A percentile compares a stretch with the other conserved stretches of the same genome.
Evolutionary conservation across 2,888 invertebrate genomes (phyloP).

Genomic region (Oscheius sp.): DNA sequence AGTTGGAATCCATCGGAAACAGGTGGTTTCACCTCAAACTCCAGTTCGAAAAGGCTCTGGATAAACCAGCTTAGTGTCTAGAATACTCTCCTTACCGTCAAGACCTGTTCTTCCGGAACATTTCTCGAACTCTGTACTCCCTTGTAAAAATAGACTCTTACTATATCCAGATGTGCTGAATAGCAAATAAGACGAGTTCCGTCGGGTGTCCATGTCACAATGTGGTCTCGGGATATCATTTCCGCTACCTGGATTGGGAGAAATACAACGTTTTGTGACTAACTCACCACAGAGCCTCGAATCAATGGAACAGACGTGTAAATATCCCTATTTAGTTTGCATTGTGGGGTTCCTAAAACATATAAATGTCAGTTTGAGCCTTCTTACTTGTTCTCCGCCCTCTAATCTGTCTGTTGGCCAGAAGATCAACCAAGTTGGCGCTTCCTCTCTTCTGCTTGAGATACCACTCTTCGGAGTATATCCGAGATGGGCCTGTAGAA

Average conservation of each 20-base stretch:
- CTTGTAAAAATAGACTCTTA: slow-evolving; percentile 28
- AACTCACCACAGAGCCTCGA: background rate
- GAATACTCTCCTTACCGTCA: background rate
- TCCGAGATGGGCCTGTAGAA: background rate
- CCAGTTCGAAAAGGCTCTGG: slow-evolving; percentile 2
- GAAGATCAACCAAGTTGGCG: slow-evolving; percentile 5
- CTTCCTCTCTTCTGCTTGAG: background rate
- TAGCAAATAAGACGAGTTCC: slow-evolving; percentile 20
- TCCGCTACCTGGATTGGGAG: background rate
- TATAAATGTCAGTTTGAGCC: background rate
- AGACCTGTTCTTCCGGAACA: background rate
- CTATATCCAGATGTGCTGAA: background rate
- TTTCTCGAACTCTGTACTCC: slow-evolving; percentile 23
- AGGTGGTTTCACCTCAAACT: slow-evolving; percentile 16
- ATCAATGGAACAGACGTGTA: slow-evolving; percentile 12
- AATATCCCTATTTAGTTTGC: slow-evolving; percentile 11
- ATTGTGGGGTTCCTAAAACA: slow-evolving; percentile 11
- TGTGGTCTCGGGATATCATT: slow-evolving; percentile 24
- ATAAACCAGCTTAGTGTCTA: background rate
- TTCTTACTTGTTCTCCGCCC: slow-evolving; percentile 3
- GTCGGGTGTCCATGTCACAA: slow-evolving; percentile 37
- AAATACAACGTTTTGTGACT: too few species aligned
- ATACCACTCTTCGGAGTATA: slow-evolving; percentile 24
- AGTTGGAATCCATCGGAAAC: slow-evolving; percentile 10
- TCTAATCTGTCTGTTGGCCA: slow-evolving; percentile 18